Evolutionary conservation across 2,888 invertebrate genomes (phyloP), one percentile per base, ranked within the genome.

Genomic region (Drosophila dives): DNA sequence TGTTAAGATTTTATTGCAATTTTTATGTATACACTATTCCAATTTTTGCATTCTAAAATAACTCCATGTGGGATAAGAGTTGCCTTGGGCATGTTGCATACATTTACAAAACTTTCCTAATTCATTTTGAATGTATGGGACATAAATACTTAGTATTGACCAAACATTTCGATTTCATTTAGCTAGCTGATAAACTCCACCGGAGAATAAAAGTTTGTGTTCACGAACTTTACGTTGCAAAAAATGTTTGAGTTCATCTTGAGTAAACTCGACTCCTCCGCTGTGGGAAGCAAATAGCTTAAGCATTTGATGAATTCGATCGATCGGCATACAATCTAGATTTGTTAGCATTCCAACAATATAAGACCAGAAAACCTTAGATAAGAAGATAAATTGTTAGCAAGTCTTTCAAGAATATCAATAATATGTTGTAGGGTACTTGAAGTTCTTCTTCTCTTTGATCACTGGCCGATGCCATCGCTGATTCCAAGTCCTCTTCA

Each of bases 321-420:
- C 98, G 77, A 99, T 93, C 0, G 98, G 97, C 91, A 99, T 94
- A 0, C 97, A 97, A 89, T 98, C 98, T 77, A 99, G 94, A 94
- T 99, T 99, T 15, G 98, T 98, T 66, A 99, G 93, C 99, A 99
- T 99, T 23, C 98, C 99, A 53, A 98, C 97, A 85, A 99, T 98
- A 91, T 99, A 99, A 0, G 98, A 97, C 99, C 99, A 99, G 93
- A 98, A 98, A 4, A 93, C 93, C 93, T 92, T 45, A 15, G 36
- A 36, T 71, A 23, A 6, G n/a, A 55, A 7, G 38, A 32, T 15
- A 26, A 15, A 42, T 10, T 60, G 23, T n/a, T 23, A 58, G 8
- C 10, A 54, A 42, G 36, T 15, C 5, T 10, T n/a, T 26, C 12
- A 23, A 15, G 3, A 17, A 12, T 8, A 32, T n/a, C 33, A 67